Evolutionary conservation across 1,140 invertebrate species (phyloP).

Genomic region (Chironomus striatipennis): DNA sequence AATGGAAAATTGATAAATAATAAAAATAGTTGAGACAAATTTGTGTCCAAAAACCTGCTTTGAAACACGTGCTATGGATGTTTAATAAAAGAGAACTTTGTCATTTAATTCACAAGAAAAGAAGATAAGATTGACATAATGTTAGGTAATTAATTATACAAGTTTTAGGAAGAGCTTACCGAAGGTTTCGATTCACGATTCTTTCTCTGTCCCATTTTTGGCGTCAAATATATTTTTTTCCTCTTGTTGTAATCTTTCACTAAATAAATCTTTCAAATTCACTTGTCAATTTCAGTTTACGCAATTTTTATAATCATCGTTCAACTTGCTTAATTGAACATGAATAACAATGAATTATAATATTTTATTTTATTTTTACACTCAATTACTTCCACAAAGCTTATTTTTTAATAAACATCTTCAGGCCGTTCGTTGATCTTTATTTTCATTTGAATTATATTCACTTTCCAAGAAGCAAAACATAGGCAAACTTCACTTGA

Average conservation of each 20-base stretch:
- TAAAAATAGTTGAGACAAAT: too few species aligned
- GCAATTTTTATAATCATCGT: not conserved
- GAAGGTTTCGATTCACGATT: conserved; percentile 12
- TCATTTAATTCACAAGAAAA: not conserved
- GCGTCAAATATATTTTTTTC: too few species aligned
- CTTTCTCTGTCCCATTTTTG: not conserved
- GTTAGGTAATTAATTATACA: not conserved
- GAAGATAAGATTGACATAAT: not conserved
- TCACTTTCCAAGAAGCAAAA: not conserved
- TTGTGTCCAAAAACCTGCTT: not conserved
- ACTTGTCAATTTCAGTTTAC: not conserved
- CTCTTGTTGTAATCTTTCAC: not conserved
- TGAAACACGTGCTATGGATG: not conserved
- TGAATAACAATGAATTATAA: not conserved
- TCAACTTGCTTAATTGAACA: not conserved
- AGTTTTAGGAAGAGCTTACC: not conserved
- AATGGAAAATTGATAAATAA: too few species aligned
- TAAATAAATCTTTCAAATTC: not conserved
- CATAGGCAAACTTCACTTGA: not conserved
- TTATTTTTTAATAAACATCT: not conserved
- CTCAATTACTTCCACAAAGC: not conserved
- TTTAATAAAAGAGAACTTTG: not conserved
- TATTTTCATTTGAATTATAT: not conserved
- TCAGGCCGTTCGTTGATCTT: not conserved
- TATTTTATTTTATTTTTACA: not conserved